phyloP scores from a whole-genome alignment of 2,113 vertebrate species.

The Sarotherodon lohbergeri region DNA sequence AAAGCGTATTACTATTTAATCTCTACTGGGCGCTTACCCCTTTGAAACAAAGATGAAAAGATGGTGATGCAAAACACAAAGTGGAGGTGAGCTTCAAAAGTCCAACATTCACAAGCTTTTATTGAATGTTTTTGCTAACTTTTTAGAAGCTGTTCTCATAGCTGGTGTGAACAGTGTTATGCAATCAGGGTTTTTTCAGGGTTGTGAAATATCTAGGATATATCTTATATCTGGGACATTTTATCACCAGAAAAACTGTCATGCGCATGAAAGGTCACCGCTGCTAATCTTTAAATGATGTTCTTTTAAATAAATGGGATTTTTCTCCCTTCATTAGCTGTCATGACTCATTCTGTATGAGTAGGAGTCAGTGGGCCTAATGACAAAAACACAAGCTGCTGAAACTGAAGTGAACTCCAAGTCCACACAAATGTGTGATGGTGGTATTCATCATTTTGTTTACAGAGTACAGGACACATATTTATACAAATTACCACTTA shows the following conservation, averaged over 20 bases:
- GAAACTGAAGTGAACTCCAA: background rate
- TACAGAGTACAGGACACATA: background rate
- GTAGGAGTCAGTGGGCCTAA: background rate
- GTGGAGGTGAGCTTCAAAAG: background rate
- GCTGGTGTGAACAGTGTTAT: background rate
- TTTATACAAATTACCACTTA: background rate
- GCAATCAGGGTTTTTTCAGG: background rate
- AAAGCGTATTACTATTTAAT: background rate
- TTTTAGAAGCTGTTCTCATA: background rate
- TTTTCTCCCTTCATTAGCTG: background rate
- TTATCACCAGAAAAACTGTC: background rate
- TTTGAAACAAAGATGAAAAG: background rate
- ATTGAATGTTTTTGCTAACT: background rate
- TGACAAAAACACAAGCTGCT: constrained; percentile 1
- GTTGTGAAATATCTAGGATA: background rate
- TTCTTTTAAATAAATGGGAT: background rate
- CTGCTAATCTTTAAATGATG: background rate
- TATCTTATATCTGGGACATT: background rate
- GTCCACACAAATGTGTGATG: background rate
- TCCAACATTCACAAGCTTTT: background rate
- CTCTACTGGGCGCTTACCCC: background rate
- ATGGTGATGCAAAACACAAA: background rate
- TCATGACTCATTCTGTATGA: background rate
- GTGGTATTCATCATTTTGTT: background rate
- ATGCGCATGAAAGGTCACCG: background rate